These are phyloP conservation scores for Gryllus bimaculatus DNA, from an alignment of 1,140 invertebrate species.

Conservation along the genomic window DNA sequence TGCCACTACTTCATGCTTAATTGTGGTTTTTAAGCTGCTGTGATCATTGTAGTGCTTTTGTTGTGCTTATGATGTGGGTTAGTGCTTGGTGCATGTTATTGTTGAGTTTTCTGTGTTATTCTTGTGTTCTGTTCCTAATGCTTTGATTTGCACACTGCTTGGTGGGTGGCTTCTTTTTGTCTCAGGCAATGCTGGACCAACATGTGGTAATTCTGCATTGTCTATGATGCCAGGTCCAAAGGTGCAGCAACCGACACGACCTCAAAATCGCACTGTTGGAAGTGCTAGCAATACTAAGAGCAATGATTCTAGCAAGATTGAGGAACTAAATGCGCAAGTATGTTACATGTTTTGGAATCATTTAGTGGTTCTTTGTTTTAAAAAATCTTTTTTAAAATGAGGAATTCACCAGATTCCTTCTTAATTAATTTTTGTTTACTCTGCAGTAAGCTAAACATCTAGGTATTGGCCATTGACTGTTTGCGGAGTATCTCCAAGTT, in stretches of 20 bases:
- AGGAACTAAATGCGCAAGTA: background rate
- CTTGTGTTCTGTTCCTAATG: background rate
- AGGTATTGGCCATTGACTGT: too few species aligned
- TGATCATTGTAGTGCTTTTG: too few species aligned
- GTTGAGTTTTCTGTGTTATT: background rate
- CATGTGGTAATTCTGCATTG: conserved; percentile 1
- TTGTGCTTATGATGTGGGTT: too few species aligned
- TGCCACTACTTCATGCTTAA: too few species aligned
- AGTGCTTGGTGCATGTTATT: conserved; percentile 25
- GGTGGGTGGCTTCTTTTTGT: background rate
- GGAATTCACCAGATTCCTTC: too few species aligned
- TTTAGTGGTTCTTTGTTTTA: too few species aligned
- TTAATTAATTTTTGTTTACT: too few species aligned
- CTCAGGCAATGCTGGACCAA: background rate
- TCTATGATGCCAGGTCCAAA: conserved; percentile 3
- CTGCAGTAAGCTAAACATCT: too few species aligned
- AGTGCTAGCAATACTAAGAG: background rate
- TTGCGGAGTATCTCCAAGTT: too few species aligned
- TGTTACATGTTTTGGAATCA: background rate
- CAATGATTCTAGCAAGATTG: background rate
- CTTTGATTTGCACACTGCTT: conserved; percentile 4
- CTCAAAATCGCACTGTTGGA: background rate
- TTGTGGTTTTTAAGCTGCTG: too few species aligned
- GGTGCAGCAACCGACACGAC: background rate
- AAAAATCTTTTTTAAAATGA: too few species aligned